Conservation (phyloP, 2,888 invertebrate species). For the Nephrocerus scutellatus region DNA sequence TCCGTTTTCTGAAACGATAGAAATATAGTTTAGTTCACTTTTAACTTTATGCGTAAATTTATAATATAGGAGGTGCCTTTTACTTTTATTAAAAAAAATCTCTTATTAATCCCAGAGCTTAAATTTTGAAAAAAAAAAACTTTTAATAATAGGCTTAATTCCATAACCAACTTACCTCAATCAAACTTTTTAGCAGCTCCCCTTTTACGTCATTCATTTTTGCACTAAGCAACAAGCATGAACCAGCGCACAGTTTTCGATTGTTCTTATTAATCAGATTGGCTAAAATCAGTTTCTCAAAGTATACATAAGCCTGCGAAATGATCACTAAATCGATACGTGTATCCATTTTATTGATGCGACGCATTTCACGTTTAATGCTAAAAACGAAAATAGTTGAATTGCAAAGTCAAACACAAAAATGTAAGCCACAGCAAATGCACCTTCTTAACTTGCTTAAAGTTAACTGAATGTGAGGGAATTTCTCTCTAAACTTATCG, state of each 20-base stretch:
- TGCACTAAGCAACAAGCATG: constrained; percentile 86
- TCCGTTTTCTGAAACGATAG: constrained; percentile 69
- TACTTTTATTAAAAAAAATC: too few species aligned
- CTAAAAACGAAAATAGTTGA: constrained; percentile 49
- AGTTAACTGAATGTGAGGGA: constrained; percentile 89
- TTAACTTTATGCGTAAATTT: too few species aligned
- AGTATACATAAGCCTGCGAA: constrained; percentile 96
- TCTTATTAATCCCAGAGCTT: too few species aligned
- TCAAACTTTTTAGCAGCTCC: constrained; percentile 71
- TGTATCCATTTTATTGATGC: constrained; percentile 78
- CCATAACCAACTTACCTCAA: constrained; percentile 78
- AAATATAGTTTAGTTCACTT: too few species aligned
- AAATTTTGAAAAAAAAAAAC: not conserved
- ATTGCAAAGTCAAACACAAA: not conserved
- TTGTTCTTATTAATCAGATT: constrained; percentile 92
- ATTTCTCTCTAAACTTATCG: constrained; percentile 91
- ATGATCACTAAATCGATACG: constrained; percentile 83
- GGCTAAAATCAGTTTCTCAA: constrained; percentile 89
- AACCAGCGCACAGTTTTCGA: constrained; percentile 91
- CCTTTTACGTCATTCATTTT: constrained; percentile 97
- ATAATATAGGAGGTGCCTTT: too few species aligned
- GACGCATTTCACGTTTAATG: constrained; percentile 91
- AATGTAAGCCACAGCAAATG: constrained; percentile 9
- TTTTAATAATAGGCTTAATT: too few species aligned
- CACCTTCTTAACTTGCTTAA: constrained; percentile 93